These are phyloP conservation scores for Littorina saxatilis DNA, from an alignment of 1,140 invertebrate species.

Conservation along the genomic window DNA sequence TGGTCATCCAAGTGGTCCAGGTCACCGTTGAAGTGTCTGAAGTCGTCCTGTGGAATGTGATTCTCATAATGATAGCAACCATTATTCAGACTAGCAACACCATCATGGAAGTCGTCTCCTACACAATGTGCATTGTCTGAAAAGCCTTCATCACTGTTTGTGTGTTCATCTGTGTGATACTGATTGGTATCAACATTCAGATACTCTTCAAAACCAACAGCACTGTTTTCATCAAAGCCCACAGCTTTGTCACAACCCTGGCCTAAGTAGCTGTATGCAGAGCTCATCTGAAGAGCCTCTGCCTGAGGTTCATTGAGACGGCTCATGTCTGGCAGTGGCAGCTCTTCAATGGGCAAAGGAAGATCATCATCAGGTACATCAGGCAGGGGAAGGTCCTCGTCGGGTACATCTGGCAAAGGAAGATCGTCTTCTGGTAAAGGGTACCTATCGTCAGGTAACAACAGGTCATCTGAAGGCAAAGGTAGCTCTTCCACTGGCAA, in stretches of 20 bases:
- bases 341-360: slow-evolving; percentile 15
- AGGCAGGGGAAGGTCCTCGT: slow-evolving; percentile 3
- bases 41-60: slow-evolving; percentile 29
- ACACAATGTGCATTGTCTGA: not conserved
- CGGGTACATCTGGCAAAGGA: not conserved
- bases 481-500: slow-evolving; percentile 6
- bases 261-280: not conserved
- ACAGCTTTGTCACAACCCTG: not conserved
- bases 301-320: not conserved
- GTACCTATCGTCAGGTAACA: not conserved
- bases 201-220: slow-evolving; percentile 8
- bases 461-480: slow-evolving; percentile 5
- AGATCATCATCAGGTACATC: slow-evolving; percentile 19
- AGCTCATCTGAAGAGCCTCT: slow-evolving; percentile 24
- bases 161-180: not conserved
- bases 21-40: slow-evolving; percentile 19
- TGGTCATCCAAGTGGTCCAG: not conserved
- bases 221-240: not conserved
- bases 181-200: not conserved
- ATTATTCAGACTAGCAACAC: slow-evolving; percentile 8
- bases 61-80: slow-evolving; percentile 1
- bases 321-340: slow-evolving; percentile 13
- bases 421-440: not conserved
- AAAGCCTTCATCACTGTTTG: not conserved
- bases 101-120: not conserved